Conservation (phyloP, 2,888 invertebrate species). For the Calameuta idolon region DNA sequence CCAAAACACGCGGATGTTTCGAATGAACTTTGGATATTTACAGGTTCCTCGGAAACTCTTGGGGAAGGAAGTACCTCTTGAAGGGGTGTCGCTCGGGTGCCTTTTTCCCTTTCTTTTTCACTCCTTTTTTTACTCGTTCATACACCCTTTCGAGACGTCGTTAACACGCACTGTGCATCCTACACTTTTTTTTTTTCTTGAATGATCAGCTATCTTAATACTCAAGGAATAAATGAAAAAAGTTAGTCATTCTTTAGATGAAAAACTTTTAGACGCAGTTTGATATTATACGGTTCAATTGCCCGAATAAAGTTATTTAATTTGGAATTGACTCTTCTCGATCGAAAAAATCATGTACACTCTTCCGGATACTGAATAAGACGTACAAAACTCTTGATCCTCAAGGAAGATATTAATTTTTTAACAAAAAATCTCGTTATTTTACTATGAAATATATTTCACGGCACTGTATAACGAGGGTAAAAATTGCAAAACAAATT, state of each 20-base stretch:
- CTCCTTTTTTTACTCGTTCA: background rate
- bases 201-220: background rate
- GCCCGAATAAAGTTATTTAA: background rate
- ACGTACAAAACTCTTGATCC: background rate
- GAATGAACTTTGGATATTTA: slow-evolving; percentile 27
- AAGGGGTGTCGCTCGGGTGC: background rate
- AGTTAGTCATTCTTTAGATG: background rate
- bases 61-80: slow-evolving; percentile 5
- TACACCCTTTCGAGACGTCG: background rate
- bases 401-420: background rate
- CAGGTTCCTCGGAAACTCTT: slow-evolving; percentile 12
- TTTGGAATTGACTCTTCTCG: background rate
- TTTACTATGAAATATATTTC: background rate
- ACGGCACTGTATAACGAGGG: background rate
- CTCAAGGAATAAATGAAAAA: background rate
- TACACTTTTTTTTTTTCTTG: background rate
- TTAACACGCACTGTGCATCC: background rate
- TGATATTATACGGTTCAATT: background rate
- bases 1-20: slow-evolving; percentile 19
- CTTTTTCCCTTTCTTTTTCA: background rate
- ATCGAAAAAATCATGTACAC: background rate
- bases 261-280: background rate
- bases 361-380: too few relatives aligned
- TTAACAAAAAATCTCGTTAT: background rate
- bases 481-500: background rate